A percentile compares a stretch with the other conserved stretches of the same genome.
phyloP scores from a whole-genome alignment of 2,888 invertebrate genomes.

The Athetis lepigone region DNA sequence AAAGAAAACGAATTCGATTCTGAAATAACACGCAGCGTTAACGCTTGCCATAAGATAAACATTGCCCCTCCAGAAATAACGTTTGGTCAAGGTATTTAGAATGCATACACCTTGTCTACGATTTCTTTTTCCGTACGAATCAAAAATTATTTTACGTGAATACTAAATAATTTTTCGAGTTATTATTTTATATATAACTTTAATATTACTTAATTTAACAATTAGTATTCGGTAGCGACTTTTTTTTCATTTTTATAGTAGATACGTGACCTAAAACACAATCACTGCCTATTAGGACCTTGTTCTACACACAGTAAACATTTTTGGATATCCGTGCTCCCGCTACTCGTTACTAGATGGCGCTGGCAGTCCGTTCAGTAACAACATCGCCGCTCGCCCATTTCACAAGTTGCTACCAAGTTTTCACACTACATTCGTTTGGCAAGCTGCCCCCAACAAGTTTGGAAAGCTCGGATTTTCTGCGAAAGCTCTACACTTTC shows the following conservation, averaged over 20 bases:
- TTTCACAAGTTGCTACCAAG: slow-evolving; percentile 71
- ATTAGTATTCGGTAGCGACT: no score
- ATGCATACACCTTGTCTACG: slow-evolving; percentile 75
- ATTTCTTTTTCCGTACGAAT: slow-evolving; percentile 63
- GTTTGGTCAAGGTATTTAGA: slow-evolving; percentile 77
- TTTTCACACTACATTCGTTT: slow-evolving; percentile 74
- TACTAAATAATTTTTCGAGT: neutral
- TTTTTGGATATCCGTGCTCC: slow-evolving; percentile 5
- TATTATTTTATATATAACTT: neutral
- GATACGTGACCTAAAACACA: neutral
- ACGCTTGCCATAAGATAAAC: slow-evolving; percentile 81
- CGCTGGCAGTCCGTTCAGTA: slow-evolving; percentile 63
- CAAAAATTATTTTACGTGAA: slow-evolving; percentile 17
- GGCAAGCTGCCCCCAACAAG: slow-evolving; percentile 75
- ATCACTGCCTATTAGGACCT: neutral
- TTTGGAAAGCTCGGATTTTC: slow-evolving; percentile 75
- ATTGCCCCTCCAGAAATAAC: slow-evolving; percentile 82
- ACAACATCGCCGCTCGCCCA: slow-evolving; percentile 42
- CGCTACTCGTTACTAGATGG: slow-evolving; percentile 84
- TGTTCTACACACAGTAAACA: neutral
- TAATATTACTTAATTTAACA: neutral
- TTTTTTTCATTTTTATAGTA: no score
- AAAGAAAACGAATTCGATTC: slow-evolving; percentile 83
- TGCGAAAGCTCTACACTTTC: slow-evolving; percentile 72
- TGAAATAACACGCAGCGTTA: slow-evolving; percentile 80